phyloP scores from a whole-genome alignment of 2,797 vertebrate species.

The Myiotriccus ornatus region DNA sequence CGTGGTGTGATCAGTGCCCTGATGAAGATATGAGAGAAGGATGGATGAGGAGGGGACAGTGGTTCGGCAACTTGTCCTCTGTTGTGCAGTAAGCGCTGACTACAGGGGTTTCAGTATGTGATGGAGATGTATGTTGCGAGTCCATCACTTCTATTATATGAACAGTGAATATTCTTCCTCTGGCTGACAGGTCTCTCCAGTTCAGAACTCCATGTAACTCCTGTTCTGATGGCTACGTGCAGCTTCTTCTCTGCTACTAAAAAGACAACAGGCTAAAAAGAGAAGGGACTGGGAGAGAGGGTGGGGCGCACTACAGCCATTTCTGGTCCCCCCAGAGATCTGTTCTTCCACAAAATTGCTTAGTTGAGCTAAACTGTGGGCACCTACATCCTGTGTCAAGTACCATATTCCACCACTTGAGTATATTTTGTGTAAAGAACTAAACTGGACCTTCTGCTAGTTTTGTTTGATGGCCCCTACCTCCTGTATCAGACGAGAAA shows the following conservation, averaged over 20 bases:
- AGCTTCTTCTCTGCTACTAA: not conserved
- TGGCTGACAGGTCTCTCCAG: not conserved
- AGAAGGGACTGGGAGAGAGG: not conserved
- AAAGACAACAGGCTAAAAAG: not conserved
- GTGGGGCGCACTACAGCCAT: not conserved
- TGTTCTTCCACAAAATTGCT: not conserved
- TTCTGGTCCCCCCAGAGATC: not conserved
- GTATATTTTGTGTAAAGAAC: not conserved
- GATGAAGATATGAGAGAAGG: not conserved
- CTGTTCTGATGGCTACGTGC: not conserved
- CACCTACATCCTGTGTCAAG: not conserved
- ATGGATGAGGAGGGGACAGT: not conserved
- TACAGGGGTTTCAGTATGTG: not conserved
- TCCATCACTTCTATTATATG: not conserved
- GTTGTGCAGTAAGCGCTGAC: not conserved
- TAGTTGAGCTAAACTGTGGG: not conserved
- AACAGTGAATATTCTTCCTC: not conserved
- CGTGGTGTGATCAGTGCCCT: not conserved
- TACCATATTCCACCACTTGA: not conserved
- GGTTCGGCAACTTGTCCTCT: not conserved
- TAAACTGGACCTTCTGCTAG: not conserved
- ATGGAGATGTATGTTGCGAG: not conserved
- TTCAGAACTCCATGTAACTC: not conserved
- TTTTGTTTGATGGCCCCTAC: not conserved
- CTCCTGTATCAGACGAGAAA: not conserved